Conservation (phyloP, 2,797 vertebrate species). For the Pelochelys cantorii region DNA sequence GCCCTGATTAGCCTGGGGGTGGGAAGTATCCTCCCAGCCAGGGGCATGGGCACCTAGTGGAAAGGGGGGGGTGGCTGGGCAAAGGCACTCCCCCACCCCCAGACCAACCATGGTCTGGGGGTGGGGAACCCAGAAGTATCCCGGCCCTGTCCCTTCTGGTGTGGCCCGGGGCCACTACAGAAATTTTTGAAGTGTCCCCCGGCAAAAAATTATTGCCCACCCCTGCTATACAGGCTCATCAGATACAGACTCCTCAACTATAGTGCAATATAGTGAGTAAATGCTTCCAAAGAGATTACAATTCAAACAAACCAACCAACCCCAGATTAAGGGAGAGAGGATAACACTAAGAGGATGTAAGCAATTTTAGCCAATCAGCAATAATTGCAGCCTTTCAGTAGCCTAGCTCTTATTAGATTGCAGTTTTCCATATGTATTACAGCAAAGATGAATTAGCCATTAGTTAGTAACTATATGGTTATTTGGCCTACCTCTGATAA, state of each 20-base stretch:
- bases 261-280: not conserved
- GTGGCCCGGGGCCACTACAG: too few species aligned
- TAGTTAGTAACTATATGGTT: not conserved
- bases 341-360: not conserved
- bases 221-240: not conserved
- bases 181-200: too few species aligned
- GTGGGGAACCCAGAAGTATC: too few species aligned
- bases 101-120: too few species aligned
- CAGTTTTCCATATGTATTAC: not conserved
- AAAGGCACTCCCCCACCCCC: too few species aligned
- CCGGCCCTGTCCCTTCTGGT: too few species aligned
- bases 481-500: not conserved
- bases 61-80: too few species aligned
- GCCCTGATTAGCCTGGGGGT: too few species aligned
- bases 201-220: too few species aligned
- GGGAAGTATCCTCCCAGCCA: too few species aligned
- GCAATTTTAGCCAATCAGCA: not conserved
- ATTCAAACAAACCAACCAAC: not conserved
- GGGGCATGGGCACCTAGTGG: too few species aligned
- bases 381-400: not conserved
- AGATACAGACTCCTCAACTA: not conserved
- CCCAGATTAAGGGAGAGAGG: fast-evolving
- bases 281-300: not conserved
- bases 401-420: fast-evolving
- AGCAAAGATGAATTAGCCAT: not conserved